phyloP scores from a whole-genome alignment of 2,797 vertebrate genomes.

The Capromys pilorides region DNA sequence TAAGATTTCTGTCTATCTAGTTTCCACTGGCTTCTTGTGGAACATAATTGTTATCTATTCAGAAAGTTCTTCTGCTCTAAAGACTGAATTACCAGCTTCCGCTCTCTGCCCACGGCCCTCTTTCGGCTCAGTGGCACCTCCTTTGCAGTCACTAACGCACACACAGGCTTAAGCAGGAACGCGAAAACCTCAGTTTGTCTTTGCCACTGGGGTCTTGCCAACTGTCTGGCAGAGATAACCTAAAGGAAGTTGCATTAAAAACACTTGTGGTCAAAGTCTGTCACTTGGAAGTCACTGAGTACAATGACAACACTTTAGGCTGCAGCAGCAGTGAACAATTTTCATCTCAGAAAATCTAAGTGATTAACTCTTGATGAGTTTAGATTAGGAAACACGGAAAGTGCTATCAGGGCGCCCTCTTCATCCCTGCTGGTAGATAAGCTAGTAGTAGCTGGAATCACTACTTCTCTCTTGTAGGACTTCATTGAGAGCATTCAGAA shows the following conservation, averaged over 20 bases:
- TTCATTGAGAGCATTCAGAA: neutral
- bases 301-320: neutral
- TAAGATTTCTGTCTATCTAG: neutral
- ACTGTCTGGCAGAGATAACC: slow-evolving; percentile 17
- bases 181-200: slow-evolving; percentile 7
- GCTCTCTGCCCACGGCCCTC: neutral
- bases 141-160: neutral
- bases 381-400: neutral
- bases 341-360: slow-evolving; percentile 15
- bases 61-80: neutral
- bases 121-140: neutral
- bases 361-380: neutral
- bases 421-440: neutral
- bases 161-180: neutral
- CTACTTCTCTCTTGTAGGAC: neutral
- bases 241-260: slow-evolving; percentile 38
- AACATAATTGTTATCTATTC: slow-evolving; percentile 8
- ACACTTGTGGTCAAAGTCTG: neutral
- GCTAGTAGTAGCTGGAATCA: neutral
- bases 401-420: neutral
- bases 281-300: slow-evolving; percentile 27
- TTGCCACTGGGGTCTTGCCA: neutral
- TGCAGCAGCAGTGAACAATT: neutral
- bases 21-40: neutral
- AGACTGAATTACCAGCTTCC: neutral